Evolutionary conservation across 2,888 invertebrate genomes (phyloP), one percentile per base, ranked within the genome.

Genomic region (Lampropteryx suffumata): DNA sequence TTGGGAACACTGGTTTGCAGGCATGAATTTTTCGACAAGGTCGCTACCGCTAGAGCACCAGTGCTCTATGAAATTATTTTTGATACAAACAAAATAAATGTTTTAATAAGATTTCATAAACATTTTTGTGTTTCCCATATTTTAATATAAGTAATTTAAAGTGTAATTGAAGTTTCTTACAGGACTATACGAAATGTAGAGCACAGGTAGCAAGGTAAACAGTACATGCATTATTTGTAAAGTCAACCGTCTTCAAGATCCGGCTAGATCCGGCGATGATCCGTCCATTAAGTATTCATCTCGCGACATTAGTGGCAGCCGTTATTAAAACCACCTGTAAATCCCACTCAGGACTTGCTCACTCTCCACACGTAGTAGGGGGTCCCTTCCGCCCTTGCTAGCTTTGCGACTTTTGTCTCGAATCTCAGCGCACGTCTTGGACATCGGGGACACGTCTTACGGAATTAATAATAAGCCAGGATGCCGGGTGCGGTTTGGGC

Each of bases 391-490:
- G 32, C 81, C 83, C 86, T 86, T 87, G 85, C 8, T 12, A 8
- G 44, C 21, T 32, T 47, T 44, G 76, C 82, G 88, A 90, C 89
- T 90, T 91, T 90, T 90, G 90, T 87, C 87, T 88, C 81, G 84
- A 88, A 88, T 90, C 90, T 84, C 89, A 58, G 89, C 83, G 76
- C 91, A 91, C 90, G 90, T 90, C 90, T 85, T 86, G 91, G 91
- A 90, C 91, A 91, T 90, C 87, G 90, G 89, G 90, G 88, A 84
- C 89, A 89, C 84, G 89, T 91, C 91, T 90, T 90, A 89, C 88
- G 76, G 91, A 91, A 91, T 91, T 91, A 90, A 91, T 91, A 91
- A 91, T 91, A 91, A 91, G 89, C 90, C 87, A 84, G 85, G 87
- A 83, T 82, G 82, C 79, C 82, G 86, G 86, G 76, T 89, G 89